Evolutionary conservation across 92 coral and sea anemone species (phyloP).

Genomic region (Palythoa grandiflora): DNA sequence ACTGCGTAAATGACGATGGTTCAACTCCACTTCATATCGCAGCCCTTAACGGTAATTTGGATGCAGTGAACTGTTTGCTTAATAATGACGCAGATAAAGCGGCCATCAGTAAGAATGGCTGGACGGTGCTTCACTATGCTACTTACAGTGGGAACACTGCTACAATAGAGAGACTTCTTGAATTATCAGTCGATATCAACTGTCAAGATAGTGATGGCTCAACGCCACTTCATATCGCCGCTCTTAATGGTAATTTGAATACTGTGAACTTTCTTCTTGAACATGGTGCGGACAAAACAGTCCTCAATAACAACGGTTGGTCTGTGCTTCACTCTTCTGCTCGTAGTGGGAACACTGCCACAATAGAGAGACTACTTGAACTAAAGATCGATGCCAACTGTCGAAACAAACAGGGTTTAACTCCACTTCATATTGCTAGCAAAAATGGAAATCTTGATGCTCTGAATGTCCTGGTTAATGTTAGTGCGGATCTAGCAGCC

Average conservation of each 20-base stretch:
- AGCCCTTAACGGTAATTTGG: conserved; percentile 17
- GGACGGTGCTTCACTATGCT: conserved; percentile 17
- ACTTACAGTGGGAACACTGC: neutral
- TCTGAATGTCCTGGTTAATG: neutral
- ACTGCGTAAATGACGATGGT: neutral
- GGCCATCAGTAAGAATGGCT: neutral
- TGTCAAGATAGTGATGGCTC: neutral
- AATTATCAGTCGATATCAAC: neutral
- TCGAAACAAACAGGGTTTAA: neutral
- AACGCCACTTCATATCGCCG: neutral
- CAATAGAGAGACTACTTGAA: neutral
- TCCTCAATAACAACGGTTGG: neutral
- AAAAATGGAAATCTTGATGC: conserved; percentile 4
- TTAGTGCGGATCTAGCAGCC: conserved; percentile 39
- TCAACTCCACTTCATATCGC: conserved; percentile 39
- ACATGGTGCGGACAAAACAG: conserved; percentile 37
- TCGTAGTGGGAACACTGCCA: neutral
- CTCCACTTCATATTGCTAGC: neutral
- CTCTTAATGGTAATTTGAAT: neutral
- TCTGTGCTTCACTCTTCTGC: conserved; percentile 5
- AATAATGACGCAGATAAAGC: conserved; percentile 32
- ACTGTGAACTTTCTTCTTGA: conserved; percentile 12
- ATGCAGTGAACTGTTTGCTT: conserved; percentile 21
- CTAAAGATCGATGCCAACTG: neutral
- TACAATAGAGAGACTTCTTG: neutral